Percentiles rank a stretch among this genome's conserved stretches.
These are phyloP conservation scores for Hetaerina americana DNA, from an alignment of 1,140 invertebrate species.

Conservation along the genomic window DNA sequence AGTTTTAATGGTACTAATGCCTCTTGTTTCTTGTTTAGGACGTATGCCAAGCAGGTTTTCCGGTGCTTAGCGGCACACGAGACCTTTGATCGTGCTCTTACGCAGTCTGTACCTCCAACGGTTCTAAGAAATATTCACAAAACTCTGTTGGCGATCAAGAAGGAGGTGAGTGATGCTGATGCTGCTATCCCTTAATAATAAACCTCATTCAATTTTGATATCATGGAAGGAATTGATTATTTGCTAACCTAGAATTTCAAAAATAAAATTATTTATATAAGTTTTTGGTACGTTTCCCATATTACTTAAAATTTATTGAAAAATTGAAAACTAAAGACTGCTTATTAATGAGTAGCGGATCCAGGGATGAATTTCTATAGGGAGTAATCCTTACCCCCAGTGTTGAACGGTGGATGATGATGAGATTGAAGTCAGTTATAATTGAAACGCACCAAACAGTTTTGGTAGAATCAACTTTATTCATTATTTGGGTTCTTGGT, in stretches of 20 bases:
- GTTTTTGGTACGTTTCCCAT: background rate
- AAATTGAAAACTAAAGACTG: background rate
- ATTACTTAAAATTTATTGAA: background rate
- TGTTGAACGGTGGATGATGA: no score
- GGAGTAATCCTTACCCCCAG: no score
- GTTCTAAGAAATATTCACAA: constrained; percentile 52
- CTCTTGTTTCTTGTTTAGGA: constrained; percentile 41
- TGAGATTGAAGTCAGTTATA: no score
- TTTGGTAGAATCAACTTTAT: no score
- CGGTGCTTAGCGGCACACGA: constrained; percentile 40
- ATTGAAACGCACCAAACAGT: no score
- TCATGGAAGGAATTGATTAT: background rate
- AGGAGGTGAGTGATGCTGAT: background rate
- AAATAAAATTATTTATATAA: background rate
- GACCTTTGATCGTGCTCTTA: constrained; percentile 46
- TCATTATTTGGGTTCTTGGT: no score
- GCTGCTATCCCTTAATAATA: background rate
- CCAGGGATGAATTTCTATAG: background rate
- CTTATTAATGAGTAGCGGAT: background rate
- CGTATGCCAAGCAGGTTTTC: constrained; percentile 53
- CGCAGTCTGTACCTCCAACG: constrained; percentile 48
- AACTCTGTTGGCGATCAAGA: constrained; percentile 42
- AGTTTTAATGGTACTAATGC: no score
- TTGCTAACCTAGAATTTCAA: background rate
- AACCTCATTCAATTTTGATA: background rate